Evolutionary conservation across 1,140 invertebrate genomes (phyloP), one percentile per base, ranked within the genome.

Genomic region (Neuroterus valhalla): DNA sequence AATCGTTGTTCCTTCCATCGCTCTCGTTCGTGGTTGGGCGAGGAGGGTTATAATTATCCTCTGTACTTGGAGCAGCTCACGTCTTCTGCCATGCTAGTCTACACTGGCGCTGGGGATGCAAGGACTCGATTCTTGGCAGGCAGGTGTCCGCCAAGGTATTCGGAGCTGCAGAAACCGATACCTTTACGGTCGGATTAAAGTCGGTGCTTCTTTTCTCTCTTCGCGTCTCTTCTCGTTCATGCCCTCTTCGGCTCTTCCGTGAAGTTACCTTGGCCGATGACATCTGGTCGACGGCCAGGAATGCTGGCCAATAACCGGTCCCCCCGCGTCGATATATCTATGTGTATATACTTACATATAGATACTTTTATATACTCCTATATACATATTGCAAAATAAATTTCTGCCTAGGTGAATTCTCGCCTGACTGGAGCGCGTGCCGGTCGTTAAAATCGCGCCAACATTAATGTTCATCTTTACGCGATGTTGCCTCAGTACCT

Each of bases 251-350:
- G 79, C 79, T 78, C 78, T 81, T 81, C 78, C 77, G 79, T 73
- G 72, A 83, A 71, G 70, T 80, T 77, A 74, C 78, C 82, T 81
- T 83, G 80, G 82, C 81, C 83, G 81, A 86, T 86, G 85, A 86
- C 86, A 87, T 86, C 85, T 86, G 84, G 81, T 67, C 80, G 82
- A 86, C 81, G 80, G 75, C 78, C 77, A 81, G 84, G 84, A 86
- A 86, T 86, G 86, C 78, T 82, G 81, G 81, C 78, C 84, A 82
- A 84, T 84, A 86, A 86, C 84, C 85, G 83, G 82, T 86, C 83
- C 73, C 78, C 72, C 76, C 50, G 31, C 45, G 8, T 67, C 62
- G 19, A 31, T 69, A 23, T 55, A 44, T 62, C 2, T 6, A 46
- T 46, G n/a, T 11, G 17, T 46, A 46, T 15, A 46, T 46, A n/a